Conservation (phyloP, 1,140 invertebrate species). For the Eurytemora carolleeae region DNA sequence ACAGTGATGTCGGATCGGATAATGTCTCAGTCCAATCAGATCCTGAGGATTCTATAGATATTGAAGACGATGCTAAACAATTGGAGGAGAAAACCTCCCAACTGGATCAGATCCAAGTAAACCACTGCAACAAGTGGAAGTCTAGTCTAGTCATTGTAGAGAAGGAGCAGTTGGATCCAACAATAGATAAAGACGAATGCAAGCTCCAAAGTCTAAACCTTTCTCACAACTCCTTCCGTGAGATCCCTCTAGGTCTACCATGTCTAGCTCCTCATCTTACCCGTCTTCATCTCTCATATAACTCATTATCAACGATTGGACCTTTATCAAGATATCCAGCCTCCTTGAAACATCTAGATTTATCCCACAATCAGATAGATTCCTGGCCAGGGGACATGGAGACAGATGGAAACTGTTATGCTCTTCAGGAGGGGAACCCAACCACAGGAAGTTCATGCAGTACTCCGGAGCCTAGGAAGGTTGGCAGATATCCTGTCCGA, state of each 20-base stretch:
- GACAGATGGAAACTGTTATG: background rate
- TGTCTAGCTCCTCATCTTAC: constrained; percentile 68
- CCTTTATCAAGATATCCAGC: constrained; percentile 72
- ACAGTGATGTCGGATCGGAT: constrained; percentile 1
- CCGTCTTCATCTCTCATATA: constrained; percentile 72
- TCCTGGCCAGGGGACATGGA: constrained; percentile 42
- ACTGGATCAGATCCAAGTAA: background rate
- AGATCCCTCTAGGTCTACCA: constrained; percentile 61
- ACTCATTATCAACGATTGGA: constrained; percentile 48
- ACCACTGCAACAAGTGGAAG: background rate
- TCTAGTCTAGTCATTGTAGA: background rate
- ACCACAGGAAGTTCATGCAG: background rate
- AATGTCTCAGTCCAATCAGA: constrained; percentile 7
- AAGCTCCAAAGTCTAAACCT: constrained; percentile 55
- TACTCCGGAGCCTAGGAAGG: background rate
- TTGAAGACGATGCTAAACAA: background rate
- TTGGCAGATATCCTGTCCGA: background rate
- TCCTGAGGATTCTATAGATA: background rate
- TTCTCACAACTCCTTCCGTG: constrained; percentile 69
- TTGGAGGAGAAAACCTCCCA: constrained; percentile 11
- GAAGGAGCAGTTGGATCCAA: constrained; percentile 14
- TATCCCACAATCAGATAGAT: constrained; percentile 76
- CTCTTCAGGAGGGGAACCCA: background rate
- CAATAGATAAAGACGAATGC: constrained; percentile 24
- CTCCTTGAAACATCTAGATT: constrained; percentile 66